phyloP scores from a whole-genome alignment of 2,888 invertebrate genomes.

The Cheiracanthium punctorium region DNA sequence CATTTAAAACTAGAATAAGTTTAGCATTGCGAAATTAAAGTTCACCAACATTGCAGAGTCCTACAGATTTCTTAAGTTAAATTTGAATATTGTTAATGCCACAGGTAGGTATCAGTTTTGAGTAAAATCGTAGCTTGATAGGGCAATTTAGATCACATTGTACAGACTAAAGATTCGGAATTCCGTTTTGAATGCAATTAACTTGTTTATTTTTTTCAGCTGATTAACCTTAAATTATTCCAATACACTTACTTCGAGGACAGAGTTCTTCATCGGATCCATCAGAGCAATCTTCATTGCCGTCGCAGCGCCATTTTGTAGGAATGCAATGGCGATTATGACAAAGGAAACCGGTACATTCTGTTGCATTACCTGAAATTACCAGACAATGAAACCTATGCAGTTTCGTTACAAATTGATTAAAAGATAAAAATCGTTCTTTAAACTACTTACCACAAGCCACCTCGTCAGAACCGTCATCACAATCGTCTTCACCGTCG shows the following conservation, averaged over 20 bases:
- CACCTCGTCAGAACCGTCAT: constrained; percentile 87
- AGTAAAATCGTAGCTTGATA: neutral
- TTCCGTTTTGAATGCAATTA: neutral
- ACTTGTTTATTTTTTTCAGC: too few relatives aligned
- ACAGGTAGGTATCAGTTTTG: too few relatives aligned
- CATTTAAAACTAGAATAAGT: too few relatives aligned
- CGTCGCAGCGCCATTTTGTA: constrained; percentile 70
- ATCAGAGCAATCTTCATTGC: constrained; percentile 71
- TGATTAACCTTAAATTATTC: too few relatives aligned
- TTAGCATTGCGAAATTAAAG: too few relatives aligned
- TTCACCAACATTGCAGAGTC: too few relatives aligned
- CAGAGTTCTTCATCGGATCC: constrained; percentile 71
- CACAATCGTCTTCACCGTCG: constrained; percentile 91
- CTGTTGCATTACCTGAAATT: constrained; percentile 22
- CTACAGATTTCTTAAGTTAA: too few relatives aligned
- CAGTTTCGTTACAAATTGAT: too few relatives aligned
- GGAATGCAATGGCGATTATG: constrained; percentile 71
- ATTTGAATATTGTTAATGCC: too few relatives aligned
- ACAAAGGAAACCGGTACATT: constrained; percentile 63
- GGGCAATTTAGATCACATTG: neutral
- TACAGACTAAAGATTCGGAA: neutral
- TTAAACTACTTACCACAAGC: neutral
- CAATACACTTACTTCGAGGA: constrained; percentile 24
- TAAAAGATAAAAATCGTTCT: too few relatives aligned
- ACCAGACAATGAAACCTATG: too few relatives aligned